phyloP scores from a whole-genome alignment of 1,140 invertebrate species.

The Drosophila hydei region DNA sequence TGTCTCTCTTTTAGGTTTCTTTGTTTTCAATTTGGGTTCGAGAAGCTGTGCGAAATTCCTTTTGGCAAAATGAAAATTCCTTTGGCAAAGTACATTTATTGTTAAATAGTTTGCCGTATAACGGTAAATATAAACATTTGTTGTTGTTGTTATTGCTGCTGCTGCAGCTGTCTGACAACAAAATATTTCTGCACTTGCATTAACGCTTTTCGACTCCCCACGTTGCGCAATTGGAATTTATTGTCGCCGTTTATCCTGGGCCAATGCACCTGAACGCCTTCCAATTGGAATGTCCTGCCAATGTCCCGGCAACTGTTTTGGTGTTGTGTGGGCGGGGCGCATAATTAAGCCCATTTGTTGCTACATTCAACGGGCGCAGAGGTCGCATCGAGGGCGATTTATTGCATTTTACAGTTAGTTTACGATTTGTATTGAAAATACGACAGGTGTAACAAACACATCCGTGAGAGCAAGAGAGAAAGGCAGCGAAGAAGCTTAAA shows the following conservation, averaged over 20 bases:
- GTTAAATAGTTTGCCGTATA: slow-evolving; percentile 52
- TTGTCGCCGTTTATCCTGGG: slow-evolving; percentile 67
- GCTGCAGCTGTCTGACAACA: slow-evolving; percentile 33
- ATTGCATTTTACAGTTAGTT: slow-evolving; percentile 72
- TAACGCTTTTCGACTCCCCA: slow-evolving; percentile 30
- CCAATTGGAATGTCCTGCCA: slow-evolving; percentile 44
- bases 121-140: slow-evolving; percentile 10
- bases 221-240: slow-evolving; percentile 68
- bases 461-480: not conserved
- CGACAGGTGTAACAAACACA: not conserved
- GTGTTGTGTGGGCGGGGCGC: slow-evolving; percentile 20
- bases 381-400: slow-evolving; percentile 63
- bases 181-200: slow-evolving; percentile 70
- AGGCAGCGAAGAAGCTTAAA: slow-evolving; percentile 15
- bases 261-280: slow-evolving; percentile 67
- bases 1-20: slow-evolving; percentile 5
- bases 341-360: slow-evolving; percentile 80
- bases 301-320: not conserved
- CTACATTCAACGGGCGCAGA: slow-evolving; percentile 13
- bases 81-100: slow-evolving; percentile 29
- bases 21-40: slow-evolving; percentile 63
- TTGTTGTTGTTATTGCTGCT: slow-evolving; percentile 6
- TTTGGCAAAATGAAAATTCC: slow-evolving; percentile 79
- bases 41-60: slow-evolving; percentile 58
- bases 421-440: slow-evolving; percentile 62